Conservation (phyloP, 2,888 invertebrate genomes). For the Nesidiocoris tenuis region DNA sequence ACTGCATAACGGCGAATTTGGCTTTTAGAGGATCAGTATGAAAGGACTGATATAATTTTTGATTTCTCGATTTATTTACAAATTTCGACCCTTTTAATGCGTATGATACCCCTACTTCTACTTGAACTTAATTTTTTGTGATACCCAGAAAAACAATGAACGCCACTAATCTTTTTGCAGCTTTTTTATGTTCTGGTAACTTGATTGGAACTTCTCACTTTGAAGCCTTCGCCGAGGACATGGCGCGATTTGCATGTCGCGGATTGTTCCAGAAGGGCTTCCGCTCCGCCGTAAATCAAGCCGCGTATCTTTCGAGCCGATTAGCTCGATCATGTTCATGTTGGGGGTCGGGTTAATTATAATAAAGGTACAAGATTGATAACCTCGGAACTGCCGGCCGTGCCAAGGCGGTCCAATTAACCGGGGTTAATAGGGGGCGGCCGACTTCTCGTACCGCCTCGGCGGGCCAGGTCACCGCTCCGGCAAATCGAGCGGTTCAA, state of each 20-base stretch:
- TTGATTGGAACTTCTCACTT: too few species aligned
- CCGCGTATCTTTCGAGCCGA: constrained; percentile 21
- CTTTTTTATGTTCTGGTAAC: too few species aligned
- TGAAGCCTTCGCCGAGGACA: too few species aligned
- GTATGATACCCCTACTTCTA: too few species aligned
- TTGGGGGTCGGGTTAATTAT: constrained; percentile 25
- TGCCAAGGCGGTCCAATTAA: constrained; percentile 16
- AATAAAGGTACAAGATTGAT: constrained; percentile 39
- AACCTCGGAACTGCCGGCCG: constrained; percentile 7
- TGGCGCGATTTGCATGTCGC: constrained; percentile 37
- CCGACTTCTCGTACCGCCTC: constrained; percentile 3
- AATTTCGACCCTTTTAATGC: too few species aligned
- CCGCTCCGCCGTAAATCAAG: constrained; percentile 27
- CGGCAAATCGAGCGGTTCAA: background rate
- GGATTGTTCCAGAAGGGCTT: constrained; percentile 28
- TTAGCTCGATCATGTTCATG: constrained; percentile 36
- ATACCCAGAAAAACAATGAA: too few species aligned
- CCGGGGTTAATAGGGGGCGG: constrained; percentile 32
- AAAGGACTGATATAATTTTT: too few species aligned
- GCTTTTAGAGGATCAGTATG: too few species aligned
- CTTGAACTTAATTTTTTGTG: too few species aligned
- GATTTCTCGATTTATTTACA: too few species aligned
- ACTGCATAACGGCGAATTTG: too few species aligned
- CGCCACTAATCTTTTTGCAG: too few species aligned
- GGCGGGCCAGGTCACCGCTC: background rate